Evolutionary conservation across 2,113 vertebrate genomes (phyloP).

Genomic region (Erythrocercus mccallii): DNA sequence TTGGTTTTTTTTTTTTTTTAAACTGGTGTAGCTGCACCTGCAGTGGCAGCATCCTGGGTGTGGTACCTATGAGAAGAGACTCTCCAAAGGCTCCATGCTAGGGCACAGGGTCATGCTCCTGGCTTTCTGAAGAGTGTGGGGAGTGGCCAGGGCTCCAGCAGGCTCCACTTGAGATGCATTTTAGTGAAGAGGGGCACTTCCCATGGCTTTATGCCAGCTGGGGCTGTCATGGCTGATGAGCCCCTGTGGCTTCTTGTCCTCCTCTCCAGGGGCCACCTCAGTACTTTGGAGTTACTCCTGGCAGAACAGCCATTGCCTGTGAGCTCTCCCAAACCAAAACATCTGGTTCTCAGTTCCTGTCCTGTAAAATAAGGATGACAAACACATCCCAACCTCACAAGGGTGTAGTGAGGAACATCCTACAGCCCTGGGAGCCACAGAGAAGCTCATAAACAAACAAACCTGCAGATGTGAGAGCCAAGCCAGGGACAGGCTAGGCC

Average conservation of each 20-base stretch:
- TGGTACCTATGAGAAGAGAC: neutral
- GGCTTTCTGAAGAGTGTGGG: neutral
- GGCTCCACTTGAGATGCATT: neutral
- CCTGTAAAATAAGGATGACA: constrained; percentile 18
- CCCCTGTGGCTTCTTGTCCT: neutral
- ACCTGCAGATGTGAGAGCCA: neutral
- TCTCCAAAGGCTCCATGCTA: fast-evolving
- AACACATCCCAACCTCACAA: neutral
- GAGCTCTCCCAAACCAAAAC: neutral
- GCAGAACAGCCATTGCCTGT: neutral
- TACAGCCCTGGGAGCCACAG: neutral
- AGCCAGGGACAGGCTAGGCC: neutral
- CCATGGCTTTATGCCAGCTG: neutral
- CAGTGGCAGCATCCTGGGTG: neutral
- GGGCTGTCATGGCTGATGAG: neutral
- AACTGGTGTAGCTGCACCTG: neutral
- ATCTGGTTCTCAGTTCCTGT: constrained; percentile 4
- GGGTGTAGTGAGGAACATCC: neutral
- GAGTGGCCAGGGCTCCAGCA: fast-evolving
- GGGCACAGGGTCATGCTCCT: fast-evolving
- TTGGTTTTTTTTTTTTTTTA: neutral
- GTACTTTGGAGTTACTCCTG: neutral
- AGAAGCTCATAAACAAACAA: constrained; percentile 13
- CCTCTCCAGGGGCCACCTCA: neutral
- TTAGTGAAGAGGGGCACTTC: neutral